Evolutionary conservation across 2,113 vertebrate genomes (phyloP).

Genomic region (Phaetusa simplex): DNA sequence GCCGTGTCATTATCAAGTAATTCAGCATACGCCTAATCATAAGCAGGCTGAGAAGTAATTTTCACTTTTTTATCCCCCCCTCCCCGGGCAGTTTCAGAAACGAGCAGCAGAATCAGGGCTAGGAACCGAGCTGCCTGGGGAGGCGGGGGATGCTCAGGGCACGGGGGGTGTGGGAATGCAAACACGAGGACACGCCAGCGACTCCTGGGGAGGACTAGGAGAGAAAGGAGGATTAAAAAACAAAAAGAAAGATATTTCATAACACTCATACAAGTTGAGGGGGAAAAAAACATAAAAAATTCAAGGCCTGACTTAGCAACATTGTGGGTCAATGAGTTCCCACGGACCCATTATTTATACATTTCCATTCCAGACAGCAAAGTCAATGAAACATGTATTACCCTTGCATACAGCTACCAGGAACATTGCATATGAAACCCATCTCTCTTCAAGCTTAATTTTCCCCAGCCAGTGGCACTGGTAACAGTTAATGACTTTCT

Average conservation of each 20-base stretch:
- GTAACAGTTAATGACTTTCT: neutral
- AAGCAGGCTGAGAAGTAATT: neutral
- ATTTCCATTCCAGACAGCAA: neutral
- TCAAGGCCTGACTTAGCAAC: neutral
- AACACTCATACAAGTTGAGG: neutral
- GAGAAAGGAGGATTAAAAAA: neutral
- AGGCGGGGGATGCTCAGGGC: neutral
- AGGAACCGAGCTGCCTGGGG: neutral
- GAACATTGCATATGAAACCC: neutral
- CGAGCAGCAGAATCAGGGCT: neutral
- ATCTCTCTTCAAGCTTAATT: neutral
- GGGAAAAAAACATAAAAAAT: neutral
- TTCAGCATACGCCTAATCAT: neutral
- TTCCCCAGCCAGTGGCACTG: neutral
- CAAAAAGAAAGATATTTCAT: neutral
- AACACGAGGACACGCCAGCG: fast-evolving
- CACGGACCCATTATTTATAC: neutral
- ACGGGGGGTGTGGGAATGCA: fast-evolving
- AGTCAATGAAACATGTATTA: neutral
- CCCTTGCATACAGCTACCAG: neutral
- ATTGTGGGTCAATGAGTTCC: neutral
- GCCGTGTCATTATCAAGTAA: neutral
- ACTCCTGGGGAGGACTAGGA: neutral
- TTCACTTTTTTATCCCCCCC: neutral
- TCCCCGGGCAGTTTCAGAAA: neutral